Base-by-base conservation (phyloP, 2,888 invertebrate genomes). In the Nebria brevicollis region DNA sequence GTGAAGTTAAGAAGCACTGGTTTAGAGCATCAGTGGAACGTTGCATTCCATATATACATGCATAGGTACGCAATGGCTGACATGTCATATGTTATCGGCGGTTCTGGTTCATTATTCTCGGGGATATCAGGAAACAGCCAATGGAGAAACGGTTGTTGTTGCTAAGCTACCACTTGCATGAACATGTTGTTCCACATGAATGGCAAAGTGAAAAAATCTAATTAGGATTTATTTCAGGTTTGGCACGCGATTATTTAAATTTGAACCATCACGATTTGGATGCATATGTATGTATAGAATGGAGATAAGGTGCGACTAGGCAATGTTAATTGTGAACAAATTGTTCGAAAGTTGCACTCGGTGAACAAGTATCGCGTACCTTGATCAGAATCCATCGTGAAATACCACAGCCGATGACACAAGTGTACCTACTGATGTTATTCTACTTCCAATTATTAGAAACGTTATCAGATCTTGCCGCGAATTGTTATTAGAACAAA, bases 81-180 rank as follows among this genome's bases (percentile, higher is more conserved):
- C 75, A 65, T 75, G 41, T 75, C 66, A 66, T 75, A 75, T 34
- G 75, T 75, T 75, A 75, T 75, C 75, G 64, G 75, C 66, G 75
- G 65, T 75, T 75, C 75, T 64, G 75, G 65, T 66, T 75, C 65
- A 66, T 75, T 66, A 65, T 75, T 75, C 66, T 65, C 66, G 64
- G 2, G 66, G 64, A 64, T 75, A 75, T 75, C 75, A 75, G 75
- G 75, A 75, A 75, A 75, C 70, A 70, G 70, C 26, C 15, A 13
- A 15, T 13, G 54, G 25, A 70, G 54, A 54, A 54, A 70, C 70
- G 3, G 70, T 70, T 70, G 70, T 54, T 54, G 54, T 54, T 13
- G 54, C 7, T 54, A 1, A 20, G 11, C 13, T 54, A 54, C 54
- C 13, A 54, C 54, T 54, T 54, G 54, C 54, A 8, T 54, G 20